Percentiles rank a stretch among this genome's conserved stretches.
Evolutionary conservation across 2,888 invertebrate genomes (phyloP).

Genomic region (Leptodirus hochenwartii): DNA sequence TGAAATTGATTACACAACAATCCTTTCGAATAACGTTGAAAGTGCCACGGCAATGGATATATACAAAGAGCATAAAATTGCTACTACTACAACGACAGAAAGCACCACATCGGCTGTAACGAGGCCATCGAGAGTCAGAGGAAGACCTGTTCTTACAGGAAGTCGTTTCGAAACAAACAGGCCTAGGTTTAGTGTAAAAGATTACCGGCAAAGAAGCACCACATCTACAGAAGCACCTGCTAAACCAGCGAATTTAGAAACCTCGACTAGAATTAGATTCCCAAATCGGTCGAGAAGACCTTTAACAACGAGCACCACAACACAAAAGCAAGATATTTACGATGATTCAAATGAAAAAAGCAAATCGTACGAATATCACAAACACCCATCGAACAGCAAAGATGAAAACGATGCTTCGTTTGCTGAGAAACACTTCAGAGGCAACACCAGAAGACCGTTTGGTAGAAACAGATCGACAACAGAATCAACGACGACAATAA

Average conservation of each 20-base stretch:
- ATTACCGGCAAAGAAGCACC: constrained; percentile 47
- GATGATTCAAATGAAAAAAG: constrained; percentile 24
- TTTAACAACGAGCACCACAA: constrained; percentile 23
- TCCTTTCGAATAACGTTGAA: constrained; percentile 9
- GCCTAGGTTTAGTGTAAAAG: constrained; percentile 59
- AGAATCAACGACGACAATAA: constrained; percentile 18
- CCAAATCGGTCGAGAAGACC: constrained; percentile 30
- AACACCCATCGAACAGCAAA: constrained; percentile 24
- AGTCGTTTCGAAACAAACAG: constrained; percentile 30
- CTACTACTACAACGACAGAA: constrained; percentile 23
- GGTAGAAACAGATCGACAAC: constrained; percentile 20
- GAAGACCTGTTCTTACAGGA: constrained; percentile 16
- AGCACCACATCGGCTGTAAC: constrained; percentile 18
- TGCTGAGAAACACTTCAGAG: constrained; percentile 8
- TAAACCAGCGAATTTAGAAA: constrained; percentile 15
- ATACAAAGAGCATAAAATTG: constrained; percentile 17
- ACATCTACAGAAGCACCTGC: constrained; percentile 29
- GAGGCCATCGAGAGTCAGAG: constrained; percentile 7
- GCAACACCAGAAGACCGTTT: constrained; percentile 23
- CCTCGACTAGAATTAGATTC: constrained; percentile 25
- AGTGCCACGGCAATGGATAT: constrained; percentile 15
- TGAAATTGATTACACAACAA: constrained; percentile 19
- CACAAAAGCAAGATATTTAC: constrained; percentile 15
- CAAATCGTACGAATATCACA: too few relatives aligned
- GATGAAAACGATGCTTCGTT: constrained; percentile 6